These are phyloP conservation scores for Calonectris borealis DNA, from an alignment of 2,113 vertebrate species.

Conservation along the genomic window DNA sequence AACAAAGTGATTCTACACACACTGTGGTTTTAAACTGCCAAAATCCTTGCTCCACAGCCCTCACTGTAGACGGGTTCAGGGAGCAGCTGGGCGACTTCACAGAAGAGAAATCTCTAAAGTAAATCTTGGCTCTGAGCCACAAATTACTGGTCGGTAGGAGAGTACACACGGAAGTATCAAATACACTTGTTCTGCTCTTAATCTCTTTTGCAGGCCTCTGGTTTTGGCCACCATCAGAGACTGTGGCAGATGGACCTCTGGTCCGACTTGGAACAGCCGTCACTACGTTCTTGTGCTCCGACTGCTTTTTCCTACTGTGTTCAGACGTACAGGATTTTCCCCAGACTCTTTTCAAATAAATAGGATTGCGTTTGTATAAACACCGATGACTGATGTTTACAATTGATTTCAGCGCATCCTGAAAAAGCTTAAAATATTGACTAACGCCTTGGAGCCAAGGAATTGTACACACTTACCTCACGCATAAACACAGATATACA, in stretches of 20 bases:
- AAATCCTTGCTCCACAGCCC: background rate
- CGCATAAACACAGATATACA: background rate
- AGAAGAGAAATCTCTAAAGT: background rate
- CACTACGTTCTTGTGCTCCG: background rate
- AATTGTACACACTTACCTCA: background rate
- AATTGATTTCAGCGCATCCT: background rate
- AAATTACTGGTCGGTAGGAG: background rate
- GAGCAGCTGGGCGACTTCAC: background rate
- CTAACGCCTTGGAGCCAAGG: background rate
- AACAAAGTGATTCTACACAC: background rate
- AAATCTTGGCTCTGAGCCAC: background rate
- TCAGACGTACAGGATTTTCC: background rate
- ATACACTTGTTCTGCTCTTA: background rate
- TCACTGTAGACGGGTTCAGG: background rate
- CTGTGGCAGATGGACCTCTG: background rate
- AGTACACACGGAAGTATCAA: background rate
- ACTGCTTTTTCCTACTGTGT: background rate
- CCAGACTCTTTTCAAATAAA: background rate
- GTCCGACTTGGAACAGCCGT: background rate
- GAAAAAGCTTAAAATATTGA: constrained; percentile 27
- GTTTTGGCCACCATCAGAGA: background rate
- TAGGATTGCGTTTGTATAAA: background rate
- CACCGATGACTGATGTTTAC: background rate
- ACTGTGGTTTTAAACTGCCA: background rate
- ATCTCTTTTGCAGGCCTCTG: background rate